Evolutionary conservation across 2,113 vertebrate species (phyloP).

Genomic region (Cyprinus carpio): DNA sequence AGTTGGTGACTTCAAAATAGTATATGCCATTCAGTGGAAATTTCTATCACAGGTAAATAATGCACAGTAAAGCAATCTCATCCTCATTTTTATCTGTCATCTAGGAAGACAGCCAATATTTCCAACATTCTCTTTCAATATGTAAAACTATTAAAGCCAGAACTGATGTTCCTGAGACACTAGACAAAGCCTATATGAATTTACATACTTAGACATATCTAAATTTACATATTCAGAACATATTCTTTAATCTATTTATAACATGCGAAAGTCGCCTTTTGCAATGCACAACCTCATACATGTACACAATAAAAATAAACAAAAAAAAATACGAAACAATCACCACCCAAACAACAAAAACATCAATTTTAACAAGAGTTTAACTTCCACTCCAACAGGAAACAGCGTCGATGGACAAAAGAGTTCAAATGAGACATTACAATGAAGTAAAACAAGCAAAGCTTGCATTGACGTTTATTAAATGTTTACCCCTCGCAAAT

Average conservation of each 20-base stretch:
- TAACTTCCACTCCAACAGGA: background rate
- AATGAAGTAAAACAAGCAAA: slow-evolving; percentile 47
- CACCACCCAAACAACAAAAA: too few relatives aligned
- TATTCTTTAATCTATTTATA: slow-evolving; percentile 13
- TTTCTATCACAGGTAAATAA: background rate
- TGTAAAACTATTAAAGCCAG: slow-evolving; percentile 5
- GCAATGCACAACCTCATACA: slow-evolving; percentile 46
- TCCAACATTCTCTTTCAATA: slow-evolving; percentile 29
- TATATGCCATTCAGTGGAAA: background rate
- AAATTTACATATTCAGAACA: slow-evolving; percentile 32
- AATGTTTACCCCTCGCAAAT: slow-evolving; percentile 61
- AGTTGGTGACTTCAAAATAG: background rate
- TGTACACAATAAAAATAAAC: too few relatives aligned
- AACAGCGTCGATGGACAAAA: background rate
- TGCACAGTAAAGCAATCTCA: slow-evolving; percentile 4
- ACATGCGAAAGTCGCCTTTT: slow-evolving; percentile 35
- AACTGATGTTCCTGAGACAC: slow-evolving; percentile 54
- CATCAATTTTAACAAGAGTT: slow-evolving; percentile 32
- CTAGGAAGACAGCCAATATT: background rate
- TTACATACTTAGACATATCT: slow-evolving; percentile 36
- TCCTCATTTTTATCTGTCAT: background rate
- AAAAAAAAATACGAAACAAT: too few relatives aligned
- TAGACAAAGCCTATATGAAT: slow-evolving; percentile 35
- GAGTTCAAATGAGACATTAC: slow-evolving; percentile 44
- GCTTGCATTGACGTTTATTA: slow-evolving; percentile 58